Evolutionary conservation across 1,140 invertebrate genomes (phyloP).

Genomic region (Chrysomallon squamiferum): DNA sequence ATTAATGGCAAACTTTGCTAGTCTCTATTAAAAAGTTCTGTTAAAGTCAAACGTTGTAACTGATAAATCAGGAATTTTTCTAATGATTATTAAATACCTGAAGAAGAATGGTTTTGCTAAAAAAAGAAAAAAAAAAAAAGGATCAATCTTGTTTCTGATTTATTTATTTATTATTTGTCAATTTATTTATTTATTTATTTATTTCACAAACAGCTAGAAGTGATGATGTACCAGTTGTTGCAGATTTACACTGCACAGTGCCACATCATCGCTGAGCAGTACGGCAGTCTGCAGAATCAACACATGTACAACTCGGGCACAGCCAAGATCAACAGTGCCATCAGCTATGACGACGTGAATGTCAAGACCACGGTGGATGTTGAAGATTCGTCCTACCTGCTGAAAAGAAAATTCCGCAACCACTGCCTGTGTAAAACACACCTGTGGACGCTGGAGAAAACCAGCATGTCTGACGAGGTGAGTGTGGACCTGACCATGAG

Average conservation of each 20-base stretch:
- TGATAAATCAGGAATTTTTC: no score
- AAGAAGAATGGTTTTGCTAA: no score
- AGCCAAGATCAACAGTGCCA: not conserved
- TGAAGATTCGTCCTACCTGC: conserved; percentile 7
- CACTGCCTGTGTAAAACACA: conserved; percentile 14
- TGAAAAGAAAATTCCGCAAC: conserved; percentile 9
- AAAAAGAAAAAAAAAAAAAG: not conserved
- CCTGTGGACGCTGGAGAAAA: conserved; percentile 2
- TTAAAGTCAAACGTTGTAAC: no score
- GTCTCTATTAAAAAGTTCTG: no score
- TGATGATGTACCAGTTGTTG: conserved; percentile 16
- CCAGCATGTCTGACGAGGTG: conserved; percentile 5
- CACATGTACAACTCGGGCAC: not conserved
- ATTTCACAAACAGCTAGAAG: conserved; percentile 22
- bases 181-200: no score
- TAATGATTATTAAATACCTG: no score
- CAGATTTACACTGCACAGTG: conserved; percentile 22
- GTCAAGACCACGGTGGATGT: not conserved
- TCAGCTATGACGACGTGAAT: conserved; percentile 1
- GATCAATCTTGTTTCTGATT: no score
- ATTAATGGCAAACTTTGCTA: no score
- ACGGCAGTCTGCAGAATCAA: conserved; percentile 22
- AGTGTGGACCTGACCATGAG: conserved; percentile 12
- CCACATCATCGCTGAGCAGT: conserved; percentile 27
- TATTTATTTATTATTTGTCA: no score